Evolutionary conservation across 2,888 invertebrate genomes (phyloP).

Genomic region (Plebejus anna): DNA sequence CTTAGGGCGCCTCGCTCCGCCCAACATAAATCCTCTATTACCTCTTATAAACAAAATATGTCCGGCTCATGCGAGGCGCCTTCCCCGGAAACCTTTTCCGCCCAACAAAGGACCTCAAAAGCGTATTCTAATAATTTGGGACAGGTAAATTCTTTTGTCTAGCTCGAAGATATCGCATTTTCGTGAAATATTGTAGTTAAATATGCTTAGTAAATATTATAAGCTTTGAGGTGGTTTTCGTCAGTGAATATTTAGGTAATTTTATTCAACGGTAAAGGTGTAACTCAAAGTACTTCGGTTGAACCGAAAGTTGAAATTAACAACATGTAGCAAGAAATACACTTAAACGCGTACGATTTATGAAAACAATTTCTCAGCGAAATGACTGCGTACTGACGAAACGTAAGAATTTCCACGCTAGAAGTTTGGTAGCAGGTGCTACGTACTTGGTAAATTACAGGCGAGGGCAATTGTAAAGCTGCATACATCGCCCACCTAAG

Average conservation of each 20-base stretch:
- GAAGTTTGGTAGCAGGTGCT: conserved; percentile 59
- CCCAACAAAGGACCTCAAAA: neutral
- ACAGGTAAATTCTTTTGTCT: neutral
- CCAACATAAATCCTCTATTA: conserved; percentile 43
- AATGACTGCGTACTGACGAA: conserved; percentile 12
- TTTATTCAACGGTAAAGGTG: neutral
- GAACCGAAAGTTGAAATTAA: conserved; percentile 1
- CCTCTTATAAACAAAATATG: conserved; percentile 41
- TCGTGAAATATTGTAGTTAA: neutral
- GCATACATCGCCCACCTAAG: conserved; percentile 54
- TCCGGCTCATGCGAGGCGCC: conserved; percentile 44
- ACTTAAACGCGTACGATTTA: conserved; percentile 12
- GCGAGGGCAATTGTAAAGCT: conserved; percentile 59
- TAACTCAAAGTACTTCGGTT: neutral
- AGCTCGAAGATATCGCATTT: neutral
- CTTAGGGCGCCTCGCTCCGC: conserved; percentile 62
- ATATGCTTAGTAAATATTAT: neutral
- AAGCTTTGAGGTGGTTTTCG: neutral
- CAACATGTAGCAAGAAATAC: neutral
- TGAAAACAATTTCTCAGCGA: conserved; percentile 11
- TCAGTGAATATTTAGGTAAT: neutral
- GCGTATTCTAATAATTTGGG: neutral
- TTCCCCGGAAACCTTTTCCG: neutral
- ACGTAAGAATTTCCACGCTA: conserved; percentile 25
- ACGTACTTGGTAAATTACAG: conserved; percentile 46